Conservation (phyloP, 2,888 invertebrate species). For the Drosophila paranaensis region DNA sequence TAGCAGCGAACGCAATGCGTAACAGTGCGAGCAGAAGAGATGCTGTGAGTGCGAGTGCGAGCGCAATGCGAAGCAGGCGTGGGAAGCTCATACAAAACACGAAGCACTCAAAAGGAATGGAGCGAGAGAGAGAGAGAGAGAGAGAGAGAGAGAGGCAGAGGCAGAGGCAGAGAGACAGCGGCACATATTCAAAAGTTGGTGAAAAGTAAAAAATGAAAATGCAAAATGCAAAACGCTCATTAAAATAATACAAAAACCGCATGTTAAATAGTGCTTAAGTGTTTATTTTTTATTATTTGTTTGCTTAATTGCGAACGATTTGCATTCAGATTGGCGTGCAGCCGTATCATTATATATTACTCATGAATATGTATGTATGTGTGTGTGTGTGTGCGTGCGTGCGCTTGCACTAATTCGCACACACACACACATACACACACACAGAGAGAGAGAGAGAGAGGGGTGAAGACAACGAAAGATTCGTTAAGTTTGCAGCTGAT, state of each 20-base stretch:
- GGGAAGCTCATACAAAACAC: slow-evolving; percentile 39
- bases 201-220: not conserved
- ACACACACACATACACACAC: slow-evolving; percentile 9
- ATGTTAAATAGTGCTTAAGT: slow-evolving; percentile 19
- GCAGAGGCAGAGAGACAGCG: not conserved
- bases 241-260: not conserved
- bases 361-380: slow-evolving; percentile 16
- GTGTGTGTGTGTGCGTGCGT: slow-evolving; percentile 10
- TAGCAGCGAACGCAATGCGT: slow-evolving; percentile 14
- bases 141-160: not conserved
- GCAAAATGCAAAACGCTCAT: slow-evolving; percentile 3
- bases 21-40: slow-evolving; percentile 12
- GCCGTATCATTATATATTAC: slow-evolving; percentile 14
- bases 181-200: slow-evolving; percentile 10
- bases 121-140: not conserved
- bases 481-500: slow-evolving; percentile 56
- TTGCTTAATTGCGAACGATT: slow-evolving; percentile 16
- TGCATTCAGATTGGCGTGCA: slow-evolving; percentile 27
- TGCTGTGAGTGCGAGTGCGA: not conserved
- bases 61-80: slow-evolving; percentile 18
- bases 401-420: slow-evolving; percentile 29
- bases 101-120: not conserved
- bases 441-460: not conserved
- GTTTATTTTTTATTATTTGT: slow-evolving; percentile 1
- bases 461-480: not conserved